Evolutionary conservation across 2,797 vertebrate species (phyloP), one percentile per base, ranked within the genome.

Genomic region (Halcyon leucocephala): DNA sequence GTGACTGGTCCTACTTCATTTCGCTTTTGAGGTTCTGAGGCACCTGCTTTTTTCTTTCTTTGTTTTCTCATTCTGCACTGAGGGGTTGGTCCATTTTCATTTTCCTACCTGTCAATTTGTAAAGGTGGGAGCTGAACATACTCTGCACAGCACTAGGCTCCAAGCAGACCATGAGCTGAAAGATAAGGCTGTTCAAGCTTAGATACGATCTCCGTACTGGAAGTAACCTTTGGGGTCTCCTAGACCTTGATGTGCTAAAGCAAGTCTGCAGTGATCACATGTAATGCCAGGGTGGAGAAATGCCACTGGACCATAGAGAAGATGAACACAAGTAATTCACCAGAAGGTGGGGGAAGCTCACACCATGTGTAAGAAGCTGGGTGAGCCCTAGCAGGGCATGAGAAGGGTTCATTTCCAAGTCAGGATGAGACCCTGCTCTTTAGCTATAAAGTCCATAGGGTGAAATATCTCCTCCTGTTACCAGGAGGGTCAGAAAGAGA

Each of bases 291-390:
- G 31, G 42, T 60, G 66, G 29, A 64, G 54, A 85, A 95, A 61
- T 41, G 31, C 28, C 58, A 54, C 77, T n/a, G 11, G 25, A 14
- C 5, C 14, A 0, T 4, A 12, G 0, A 28, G 57, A 9, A 58
- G 44, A 57, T 6, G 54, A 44, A 66, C 25, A n/a, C 31, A 44
- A n/a, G 31, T 14, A 26, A 37, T 26, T 60, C 67, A 41, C 18
- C 35, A 55, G 76, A 42, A 72, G 64, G 67, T 26, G 58, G 74
- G 37, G 35, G 7, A 60, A 76, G 29, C 44, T 14, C 62, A 48
- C 14, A 4, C 12, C 2, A 1, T 3, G 1, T 4, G 17, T 17
- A 24, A 39, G 65, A 60, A 73, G 26, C 29, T 2, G 2, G n/a
- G 11, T 18, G 24, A 52, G 61, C 2, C 2, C 33, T 17, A 69